phyloP scores from a whole-genome alignment of 53 echinoderm and acorn worm genomes.

The Paracentrotus lividus region DNA sequence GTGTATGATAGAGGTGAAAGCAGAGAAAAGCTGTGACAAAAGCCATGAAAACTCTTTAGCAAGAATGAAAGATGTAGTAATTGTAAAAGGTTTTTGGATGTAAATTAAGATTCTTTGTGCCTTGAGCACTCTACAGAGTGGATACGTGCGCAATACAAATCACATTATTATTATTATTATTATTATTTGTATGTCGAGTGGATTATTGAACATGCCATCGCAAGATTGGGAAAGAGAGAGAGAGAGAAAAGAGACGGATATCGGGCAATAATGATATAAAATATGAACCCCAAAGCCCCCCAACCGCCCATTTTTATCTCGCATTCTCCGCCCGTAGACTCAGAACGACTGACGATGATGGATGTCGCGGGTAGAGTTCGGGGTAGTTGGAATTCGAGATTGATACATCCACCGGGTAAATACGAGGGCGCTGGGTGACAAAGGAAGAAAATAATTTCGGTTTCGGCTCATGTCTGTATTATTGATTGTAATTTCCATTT shows the following conservation, averaged over 20 bases:
- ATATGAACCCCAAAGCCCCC: neutral
- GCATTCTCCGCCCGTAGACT: neutral
- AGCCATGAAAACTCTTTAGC: too few relatives aligned
- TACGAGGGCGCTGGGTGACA: slow-evolving; percentile 12
- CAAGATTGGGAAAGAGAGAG: neutral
- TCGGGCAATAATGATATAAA: neutral
- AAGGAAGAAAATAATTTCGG: slow-evolving; percentile 42
- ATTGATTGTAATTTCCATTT: slow-evolving; percentile 46
- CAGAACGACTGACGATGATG: neutral
- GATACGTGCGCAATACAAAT: too few relatives aligned
- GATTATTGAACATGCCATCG: too few relatives aligned
- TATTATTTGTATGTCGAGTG: too few relatives aligned
- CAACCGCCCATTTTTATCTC: neutral
- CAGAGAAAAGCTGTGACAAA: too few relatives aligned
- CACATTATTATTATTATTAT: too few relatives aligned
- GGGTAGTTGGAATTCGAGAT: neutral
- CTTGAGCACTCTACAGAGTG: too few relatives aligned
- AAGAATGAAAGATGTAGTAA: too few relatives aligned
- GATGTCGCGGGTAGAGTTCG: slow-evolving; percentile 33
- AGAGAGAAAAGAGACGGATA: neutral
- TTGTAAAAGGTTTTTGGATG: too few relatives aligned
- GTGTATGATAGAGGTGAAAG: too few relatives aligned
- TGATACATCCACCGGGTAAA: slow-evolving; percentile 32
- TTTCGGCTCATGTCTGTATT: slow-evolving; percentile 30
- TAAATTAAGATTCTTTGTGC: too few relatives aligned